Percentiles rank a stretch among this genome's conserved stretches.
Conservation (phyloP, 2,888 invertebrate species). For the Pandemis cinnamomeana region DNA sequence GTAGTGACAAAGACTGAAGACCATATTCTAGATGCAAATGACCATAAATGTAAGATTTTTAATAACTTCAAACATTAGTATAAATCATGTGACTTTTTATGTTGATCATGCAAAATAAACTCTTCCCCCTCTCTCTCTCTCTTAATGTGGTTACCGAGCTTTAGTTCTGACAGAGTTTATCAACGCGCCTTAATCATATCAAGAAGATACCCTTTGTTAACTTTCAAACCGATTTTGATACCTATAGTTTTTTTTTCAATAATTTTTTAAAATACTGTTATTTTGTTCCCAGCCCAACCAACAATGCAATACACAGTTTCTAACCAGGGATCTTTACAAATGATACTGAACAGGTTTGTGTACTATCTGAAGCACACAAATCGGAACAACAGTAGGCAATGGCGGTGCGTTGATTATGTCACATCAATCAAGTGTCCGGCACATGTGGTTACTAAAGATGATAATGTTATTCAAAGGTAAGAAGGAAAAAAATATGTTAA, state of each 20-base stretch:
- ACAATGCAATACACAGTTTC: conserved; percentile 70
- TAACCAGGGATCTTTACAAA: conserved; percentile 70
- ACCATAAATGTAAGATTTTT: conserved; percentile 19
- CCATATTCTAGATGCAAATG: not conserved
- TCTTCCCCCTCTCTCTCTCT: no score
- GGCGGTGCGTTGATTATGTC: conserved; percentile 77
- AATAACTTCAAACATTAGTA: no score
- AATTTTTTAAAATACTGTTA: not conserved
- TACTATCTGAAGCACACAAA: conserved; percentile 72
- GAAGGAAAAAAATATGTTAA: not conserved
- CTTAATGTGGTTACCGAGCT: no score
- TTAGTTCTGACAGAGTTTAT: no score
- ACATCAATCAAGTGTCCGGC: conserved; percentile 65
- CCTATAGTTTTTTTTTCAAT: not conserved
- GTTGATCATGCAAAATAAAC: not conserved
- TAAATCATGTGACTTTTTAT: no score
- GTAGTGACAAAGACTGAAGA: conserved; percentile 3
- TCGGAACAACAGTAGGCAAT: conserved; percentile 60
- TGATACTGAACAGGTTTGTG: conserved; percentile 70
- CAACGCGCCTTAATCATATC: no score
- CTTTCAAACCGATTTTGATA: not conserved
- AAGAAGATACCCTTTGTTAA: no score
- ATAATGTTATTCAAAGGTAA: conserved; percentile 69
- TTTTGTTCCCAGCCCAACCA: conserved; percentile 35
- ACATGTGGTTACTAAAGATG: conserved; percentile 63